phyloP scores from a whole-genome alignment of 2,797 vertebrate genomes.

The Falco berigora region DNA sequence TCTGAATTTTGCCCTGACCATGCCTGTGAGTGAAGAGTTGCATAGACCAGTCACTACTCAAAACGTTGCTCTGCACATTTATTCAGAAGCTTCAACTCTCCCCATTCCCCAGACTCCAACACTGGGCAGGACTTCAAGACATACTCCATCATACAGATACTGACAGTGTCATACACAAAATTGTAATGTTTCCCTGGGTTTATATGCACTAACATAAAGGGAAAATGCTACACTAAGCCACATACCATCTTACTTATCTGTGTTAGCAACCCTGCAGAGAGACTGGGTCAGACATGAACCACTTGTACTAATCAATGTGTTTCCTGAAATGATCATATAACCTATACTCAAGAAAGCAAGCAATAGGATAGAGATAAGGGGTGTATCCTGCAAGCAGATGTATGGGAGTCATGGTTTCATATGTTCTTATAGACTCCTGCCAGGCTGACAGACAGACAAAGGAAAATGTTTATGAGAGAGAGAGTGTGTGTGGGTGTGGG shows the following conservation, averaged over 20 bases:
- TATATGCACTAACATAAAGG: background rate
- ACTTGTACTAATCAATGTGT: background rate
- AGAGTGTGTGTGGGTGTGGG: too few relatives aligned
- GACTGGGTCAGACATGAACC: background rate
- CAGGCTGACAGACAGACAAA: background rate
- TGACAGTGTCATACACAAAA: background rate
- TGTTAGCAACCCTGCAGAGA: background rate
- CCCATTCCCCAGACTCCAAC: background rate
- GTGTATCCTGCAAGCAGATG: background rate
- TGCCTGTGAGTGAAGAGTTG: background rate
- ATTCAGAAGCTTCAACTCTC: background rate
- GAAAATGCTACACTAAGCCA: background rate
- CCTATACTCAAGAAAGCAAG: background rate
- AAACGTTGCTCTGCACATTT: background rate
- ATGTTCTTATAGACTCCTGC: background rate
- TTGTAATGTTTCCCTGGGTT: background rate
- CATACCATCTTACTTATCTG: background rate
- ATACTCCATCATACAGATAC: background rate
- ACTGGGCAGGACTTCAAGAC: background rate
- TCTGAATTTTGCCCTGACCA: background rate
- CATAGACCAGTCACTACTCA: background rate
- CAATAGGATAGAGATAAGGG: background rate
- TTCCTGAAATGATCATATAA: background rate
- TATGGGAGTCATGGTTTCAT: background rate
- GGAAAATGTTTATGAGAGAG: background rate